A percentile compares a stretch with the other conserved stretches of the same genome.
phyloP scores from a whole-genome alignment of 2,113 vertebrate genomes.

The Guaruba guarouba region DNA sequence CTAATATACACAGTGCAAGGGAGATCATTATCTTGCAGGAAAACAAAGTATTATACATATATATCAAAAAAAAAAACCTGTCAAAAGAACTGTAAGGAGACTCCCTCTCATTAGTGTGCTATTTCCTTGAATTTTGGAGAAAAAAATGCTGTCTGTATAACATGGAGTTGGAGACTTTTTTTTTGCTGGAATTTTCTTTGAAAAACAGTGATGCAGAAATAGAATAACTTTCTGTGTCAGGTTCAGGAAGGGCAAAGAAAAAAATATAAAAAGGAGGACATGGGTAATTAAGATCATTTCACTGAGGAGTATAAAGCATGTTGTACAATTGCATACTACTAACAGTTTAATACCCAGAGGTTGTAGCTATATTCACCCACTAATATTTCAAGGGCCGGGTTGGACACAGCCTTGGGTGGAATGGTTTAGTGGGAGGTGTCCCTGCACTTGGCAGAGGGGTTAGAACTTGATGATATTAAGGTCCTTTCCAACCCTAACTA shows the following conservation, averaged over 20 bases:
- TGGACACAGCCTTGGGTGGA: no score
- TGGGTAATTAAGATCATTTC: background rate
- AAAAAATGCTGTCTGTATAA: background rate
- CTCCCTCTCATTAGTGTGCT: background rate
- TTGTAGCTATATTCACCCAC: background rate
- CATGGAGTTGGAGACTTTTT: fast-evolving
- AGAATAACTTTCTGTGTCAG: background rate
- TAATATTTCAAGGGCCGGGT: background rate
- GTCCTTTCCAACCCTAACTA: no score
- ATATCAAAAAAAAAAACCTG: background rate
- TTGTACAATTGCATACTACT: background rate
- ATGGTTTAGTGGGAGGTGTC: no score
- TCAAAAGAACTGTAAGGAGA: background rate
- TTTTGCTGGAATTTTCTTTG: background rate
- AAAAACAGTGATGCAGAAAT: background rate
- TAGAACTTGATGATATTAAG: no score
- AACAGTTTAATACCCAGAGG: background rate
- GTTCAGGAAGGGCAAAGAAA: background rate
- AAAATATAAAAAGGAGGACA: background rate
- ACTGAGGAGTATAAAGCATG: background rate
- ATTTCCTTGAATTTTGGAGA: background rate
- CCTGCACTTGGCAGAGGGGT: no score
- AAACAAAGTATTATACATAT: background rate
- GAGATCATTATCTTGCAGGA: background rate
- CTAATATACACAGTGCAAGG: background rate